A percentile compares a stretch with the other conserved stretches of the same genome.
phyloP scores from a whole-genome alignment of 1,140 invertebrate genomes.

The Euborellia annulipes region DNA sequence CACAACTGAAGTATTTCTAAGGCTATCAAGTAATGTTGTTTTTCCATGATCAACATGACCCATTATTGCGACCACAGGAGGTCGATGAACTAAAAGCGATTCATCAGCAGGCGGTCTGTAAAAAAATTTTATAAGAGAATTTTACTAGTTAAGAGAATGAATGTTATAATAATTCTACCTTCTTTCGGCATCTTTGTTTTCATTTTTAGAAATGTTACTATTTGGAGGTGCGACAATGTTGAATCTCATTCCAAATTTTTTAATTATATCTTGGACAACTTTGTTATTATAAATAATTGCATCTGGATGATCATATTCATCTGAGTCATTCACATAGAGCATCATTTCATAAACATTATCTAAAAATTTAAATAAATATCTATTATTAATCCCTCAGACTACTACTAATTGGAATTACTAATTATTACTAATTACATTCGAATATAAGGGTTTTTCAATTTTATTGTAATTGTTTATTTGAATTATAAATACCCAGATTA shows the following conservation, averaged over 20 bases:
- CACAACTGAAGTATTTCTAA: constrained; percentile 75
- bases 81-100: constrained; percentile 78
- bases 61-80: constrained; percentile 55
- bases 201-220: constrained; percentile 22
- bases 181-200: constrained; percentile 18
- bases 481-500: too few relatives aligned
- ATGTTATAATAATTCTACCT: too few relatives aligned
- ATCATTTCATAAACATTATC: constrained; percentile 54
- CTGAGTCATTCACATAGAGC: constrained; percentile 41
- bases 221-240: constrained; percentile 33
- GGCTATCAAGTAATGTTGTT: constrained; percentile 81
- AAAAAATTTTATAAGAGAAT: constrained; percentile 8
- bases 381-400: too few relatives aligned
- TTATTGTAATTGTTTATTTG: too few relatives aligned
- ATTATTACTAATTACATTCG: too few relatives aligned
- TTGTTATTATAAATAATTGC: constrained; percentile 33
- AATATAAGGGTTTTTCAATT: too few relatives aligned
- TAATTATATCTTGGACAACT: constrained; percentile 44
- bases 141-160: too few relatives aligned
- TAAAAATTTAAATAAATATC: constrained; percentile 28
- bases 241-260: constrained; percentile 42
- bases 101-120: constrained; percentile 41
- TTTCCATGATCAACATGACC: constrained; percentile 63
- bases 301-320: constrained; percentile 30
- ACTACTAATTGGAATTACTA: too few relatives aligned